Base-by-base conservation (phyloP, 1,140 invertebrate species). In the Semibalanus balanoides region DNA sequence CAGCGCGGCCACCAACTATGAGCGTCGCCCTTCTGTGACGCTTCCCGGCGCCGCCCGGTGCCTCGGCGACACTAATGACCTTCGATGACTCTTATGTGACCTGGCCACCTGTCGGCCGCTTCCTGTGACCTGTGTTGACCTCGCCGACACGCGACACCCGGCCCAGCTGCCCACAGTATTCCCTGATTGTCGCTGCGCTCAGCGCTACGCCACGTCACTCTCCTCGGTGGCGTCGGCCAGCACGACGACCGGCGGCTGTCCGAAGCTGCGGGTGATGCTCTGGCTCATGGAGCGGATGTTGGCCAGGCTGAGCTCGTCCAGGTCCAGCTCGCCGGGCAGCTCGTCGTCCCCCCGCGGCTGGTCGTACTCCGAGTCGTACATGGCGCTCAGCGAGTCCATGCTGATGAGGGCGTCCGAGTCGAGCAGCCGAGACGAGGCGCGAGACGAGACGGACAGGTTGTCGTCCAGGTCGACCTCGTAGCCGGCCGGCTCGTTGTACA, bases 291-390 rank as follows among this genome's bases (percentile, higher is more conserved):
- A 88, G 76, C 90, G 86, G 78, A 92, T 90, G 83, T 92, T 91
- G 28, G 90, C 90, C 22, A 92, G 83, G 83, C 92, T 89, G 74
- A 90, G 86, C 80, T 92, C 90, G 78, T 90, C 89, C 22, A 88
- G 78, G 19, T 76, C 77, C 43, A 74, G 64, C 43, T 81, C 78
- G 25, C 78, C 74, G 28, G 76, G 73, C 76, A 74, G 76, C 75
- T 40, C 75, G 74, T 69, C 77, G 70, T 77, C 79, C 27, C 77
- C 74, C 40, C 64, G 80, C 79, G 79, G 89, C 82, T 89, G 89
- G 80, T 90, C 90, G 82, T 92, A 92, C 81, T 93, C 92, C 1
- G 90, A 93, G 85, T 95, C 93, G 83, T 94, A 94, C 77, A 92
- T 88, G 74, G 90, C 90, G 83, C 90, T 91, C 73, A 92, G 85